Evolutionary conservation across 2,113 vertebrate species (phyloP), one percentile per base, ranked within the genome.

Genomic region (Corvus hawaiiensis): DNA sequence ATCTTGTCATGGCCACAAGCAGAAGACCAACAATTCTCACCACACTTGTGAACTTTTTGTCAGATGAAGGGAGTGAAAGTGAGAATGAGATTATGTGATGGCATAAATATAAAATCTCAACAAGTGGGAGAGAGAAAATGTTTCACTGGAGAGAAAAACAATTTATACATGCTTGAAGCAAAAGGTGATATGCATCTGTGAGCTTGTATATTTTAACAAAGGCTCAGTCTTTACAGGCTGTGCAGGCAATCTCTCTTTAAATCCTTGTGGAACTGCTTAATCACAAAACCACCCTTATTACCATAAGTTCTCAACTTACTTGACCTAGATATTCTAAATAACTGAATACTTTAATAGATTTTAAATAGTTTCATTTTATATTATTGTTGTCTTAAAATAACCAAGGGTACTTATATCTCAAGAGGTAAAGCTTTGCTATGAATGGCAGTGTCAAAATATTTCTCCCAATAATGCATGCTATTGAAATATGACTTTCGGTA

Each of bases 401-500:
- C 82, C 61, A 72, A 58, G 46, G 51, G 33, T 91, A 33, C 43
- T 73, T 93, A 46, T 28, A 6, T 51, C 39, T 26, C 72, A 68
- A 91, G 84, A 95, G 48, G 66, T 92, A 90, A 96, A 86, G 74
- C 33, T 61, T 84, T 87, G 37, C 39, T 94, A 48, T 84, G 90
- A 96, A 96, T 62, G 44, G 35, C 68, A 75, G 58, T 76, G 41
- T 90, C 77, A 82, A 89, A 95, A 77, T 84, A 78, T 84, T 52
- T 78, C n/a, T 84, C 51, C 48, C 39, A 89, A 81, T 95, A 90
- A 86, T 84, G 41, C 16, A 54, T 71, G 66, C 89, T 94, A 93
- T 66, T 95, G 90, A 93, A 93, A 89, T 69, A 63, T 10, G 44
- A 87, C 89, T 93, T 94, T 96, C 61, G 78, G 48, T 56, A 97